Conservation (phyloP, 1,140 invertebrate genomes). For the Muscidifurax raptorellus region DNA sequence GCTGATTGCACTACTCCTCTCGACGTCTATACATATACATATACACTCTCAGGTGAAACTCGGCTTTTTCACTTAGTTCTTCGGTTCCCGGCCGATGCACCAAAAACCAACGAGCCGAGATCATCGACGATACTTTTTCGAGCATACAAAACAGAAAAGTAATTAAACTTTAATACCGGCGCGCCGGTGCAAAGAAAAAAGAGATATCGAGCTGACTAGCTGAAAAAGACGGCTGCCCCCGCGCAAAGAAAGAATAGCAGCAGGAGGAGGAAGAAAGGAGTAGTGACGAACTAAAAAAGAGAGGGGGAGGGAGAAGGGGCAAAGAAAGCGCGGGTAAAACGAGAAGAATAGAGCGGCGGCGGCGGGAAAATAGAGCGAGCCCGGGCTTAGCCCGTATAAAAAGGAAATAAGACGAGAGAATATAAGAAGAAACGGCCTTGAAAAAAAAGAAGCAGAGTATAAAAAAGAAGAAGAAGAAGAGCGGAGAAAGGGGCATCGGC, state of each 20-base stretch:
- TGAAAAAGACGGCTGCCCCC: background rate
- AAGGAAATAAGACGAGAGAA: constrained; percentile 35
- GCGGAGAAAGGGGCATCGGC: constrained; percentile 32
- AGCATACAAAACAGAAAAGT: background rate
- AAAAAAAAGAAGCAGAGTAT: constrained; percentile 32
- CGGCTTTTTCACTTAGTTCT: too few relatives aligned
- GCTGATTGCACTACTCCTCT: constrained; percentile 65
- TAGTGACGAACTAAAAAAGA: constrained; percentile 12
- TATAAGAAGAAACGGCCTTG: constrained; percentile 47
- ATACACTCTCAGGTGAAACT: background rate
- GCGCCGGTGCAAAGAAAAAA: background rate
- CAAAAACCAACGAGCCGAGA: background rate
- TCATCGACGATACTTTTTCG: too few relatives aligned
- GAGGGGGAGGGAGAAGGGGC: background rate
- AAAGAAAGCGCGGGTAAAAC: constrained; percentile 15
- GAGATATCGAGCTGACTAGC: background rate
- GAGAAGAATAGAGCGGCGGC: constrained; percentile 13
- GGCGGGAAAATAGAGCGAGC: constrained; percentile 32
- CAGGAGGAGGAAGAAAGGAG: constrained; percentile 5
- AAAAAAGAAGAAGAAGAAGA: constrained; percentile 31
- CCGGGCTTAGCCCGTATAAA: constrained; percentile 26
- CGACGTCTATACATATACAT: background rate
- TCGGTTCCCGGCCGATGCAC: background rate
- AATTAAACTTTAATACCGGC: constrained; percentile 9
- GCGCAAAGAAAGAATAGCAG: background rate